Percentiles rank a stretch among this genome's conserved stretches.
These are phyloP conservation scores for Pseudorasbora parva DNA, from an alignment of 2,113 vertebrate genomes.

Conservation along the genomic window DNA sequence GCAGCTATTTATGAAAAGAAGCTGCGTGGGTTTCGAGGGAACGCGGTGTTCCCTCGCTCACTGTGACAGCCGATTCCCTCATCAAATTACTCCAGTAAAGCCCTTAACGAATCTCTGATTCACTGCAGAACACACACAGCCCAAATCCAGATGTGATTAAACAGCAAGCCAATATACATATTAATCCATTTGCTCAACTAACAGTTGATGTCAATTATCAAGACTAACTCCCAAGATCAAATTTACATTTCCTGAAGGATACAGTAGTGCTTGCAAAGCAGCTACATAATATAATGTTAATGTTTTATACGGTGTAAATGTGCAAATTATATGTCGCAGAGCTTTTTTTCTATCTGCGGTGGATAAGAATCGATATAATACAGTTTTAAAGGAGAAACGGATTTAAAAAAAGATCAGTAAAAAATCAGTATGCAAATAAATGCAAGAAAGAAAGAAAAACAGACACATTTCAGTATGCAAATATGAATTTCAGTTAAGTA, in stretches of 20 bases:
- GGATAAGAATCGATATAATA: background rate
- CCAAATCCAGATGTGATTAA: background rate
- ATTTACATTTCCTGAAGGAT: background rate
- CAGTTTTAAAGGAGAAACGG: background rate
- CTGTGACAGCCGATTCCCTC: slow-evolving; percentile 19
- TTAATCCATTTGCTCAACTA: background rate
- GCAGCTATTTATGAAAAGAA: slow-evolving; percentile 67
- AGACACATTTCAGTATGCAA: background rate
- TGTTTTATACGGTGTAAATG: background rate
- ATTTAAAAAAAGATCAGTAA: background rate
- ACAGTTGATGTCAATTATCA: slow-evolving; percentile 10
- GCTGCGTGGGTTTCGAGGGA: slow-evolving; percentile 18
- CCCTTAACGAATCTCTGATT: background rate
- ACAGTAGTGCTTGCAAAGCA: background rate
- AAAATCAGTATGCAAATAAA: slow-evolving; percentile 2
- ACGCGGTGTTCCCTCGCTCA: background rate
- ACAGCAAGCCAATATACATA: slow-evolving; percentile 10
- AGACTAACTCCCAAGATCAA: slow-evolving; percentile 2
- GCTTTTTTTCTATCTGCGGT: background rate
- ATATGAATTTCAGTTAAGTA: background rate
- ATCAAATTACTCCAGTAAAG: background rate
- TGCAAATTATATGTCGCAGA: background rate
- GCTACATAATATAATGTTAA: background rate
- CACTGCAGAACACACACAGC: slow-evolving; percentile 2
- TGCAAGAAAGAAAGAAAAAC: background rate